These are phyloP conservation scores for Mesoclemmys tuberculata DNA, from an alignment of 2,113 vertebrate genomes.

Conservation along the genomic window DNA sequence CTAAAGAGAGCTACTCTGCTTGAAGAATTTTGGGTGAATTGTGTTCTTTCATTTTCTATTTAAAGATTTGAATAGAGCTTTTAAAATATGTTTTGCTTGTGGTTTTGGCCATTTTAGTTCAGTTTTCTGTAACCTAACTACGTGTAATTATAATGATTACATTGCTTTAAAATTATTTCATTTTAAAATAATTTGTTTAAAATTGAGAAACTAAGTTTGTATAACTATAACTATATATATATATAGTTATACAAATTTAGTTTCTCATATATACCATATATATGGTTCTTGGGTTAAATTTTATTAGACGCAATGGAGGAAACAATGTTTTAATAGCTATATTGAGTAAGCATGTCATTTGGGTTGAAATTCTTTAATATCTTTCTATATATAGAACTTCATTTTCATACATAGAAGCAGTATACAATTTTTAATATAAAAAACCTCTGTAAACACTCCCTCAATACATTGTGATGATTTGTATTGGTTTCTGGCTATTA, in stretches of 20 bases:
- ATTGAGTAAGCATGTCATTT: neutral
- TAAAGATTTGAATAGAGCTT: neutral
- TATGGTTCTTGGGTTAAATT: constrained; percentile 26
- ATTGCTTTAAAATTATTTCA: constrained; percentile 30
- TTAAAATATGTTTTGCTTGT: constrained; percentile 29
- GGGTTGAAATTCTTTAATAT: neutral
- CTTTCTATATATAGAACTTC: neutral
- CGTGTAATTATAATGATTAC: constrained; percentile 9
- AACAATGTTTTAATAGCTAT: constrained; percentile 22
- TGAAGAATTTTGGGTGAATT: constrained; percentile 10
- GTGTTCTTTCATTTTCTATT: neutral
- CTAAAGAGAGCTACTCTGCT: neutral
- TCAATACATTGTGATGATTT: neutral
- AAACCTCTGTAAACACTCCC: neutral
- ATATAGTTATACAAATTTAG: too few relatives aligned
- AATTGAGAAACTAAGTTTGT: constrained; percentile 38
- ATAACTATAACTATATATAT: too few relatives aligned
- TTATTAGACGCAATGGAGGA: neutral
- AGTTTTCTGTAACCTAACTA: constrained; percentile 43
- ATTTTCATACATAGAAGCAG: neutral
- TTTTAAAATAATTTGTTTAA: neutral
- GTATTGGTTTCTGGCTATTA: neutral
- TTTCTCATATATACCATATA: neutral
- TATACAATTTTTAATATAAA: neutral
- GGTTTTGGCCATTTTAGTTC: constrained; percentile 15